Conservation (phyloP, 1,140 invertebrate genomes). For the Drosophila pachea region DNA sequence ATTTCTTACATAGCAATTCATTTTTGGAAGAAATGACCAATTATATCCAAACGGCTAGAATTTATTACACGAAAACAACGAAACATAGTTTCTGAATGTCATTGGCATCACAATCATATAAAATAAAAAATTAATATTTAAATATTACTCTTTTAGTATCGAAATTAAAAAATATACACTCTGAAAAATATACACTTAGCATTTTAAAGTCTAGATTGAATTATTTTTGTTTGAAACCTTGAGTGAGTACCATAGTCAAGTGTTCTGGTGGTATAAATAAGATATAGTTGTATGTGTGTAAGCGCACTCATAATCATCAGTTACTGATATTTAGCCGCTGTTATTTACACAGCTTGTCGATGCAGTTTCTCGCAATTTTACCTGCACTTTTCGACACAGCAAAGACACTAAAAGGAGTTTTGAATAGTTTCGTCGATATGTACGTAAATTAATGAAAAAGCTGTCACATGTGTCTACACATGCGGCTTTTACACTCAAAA, state of each 20-base stretch:
- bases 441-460: conserved; percentile 31
- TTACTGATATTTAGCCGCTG: conserved; percentile 19
- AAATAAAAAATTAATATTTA: background rate
- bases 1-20: conserved; percentile 51
- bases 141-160: too few relatives aligned
- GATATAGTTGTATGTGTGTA: background rate
- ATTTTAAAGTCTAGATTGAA: too few relatives aligned
- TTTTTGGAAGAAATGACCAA: conserved; percentile 49
- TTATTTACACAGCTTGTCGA: conserved; percentile 69
- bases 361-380: conserved; percentile 53
- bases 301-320: background rate
- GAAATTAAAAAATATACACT: too few relatives aligned
- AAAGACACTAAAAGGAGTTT: conserved; percentile 64
- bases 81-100: background rate
- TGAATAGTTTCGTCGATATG: conserved; percentile 71
- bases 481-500: conserved; percentile 27
- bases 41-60: conserved; percentile 37
- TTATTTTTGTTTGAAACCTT: too few relatives aligned
- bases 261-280: conserved; percentile 32
- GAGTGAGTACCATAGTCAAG: conserved; percentile 22
- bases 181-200: too few relatives aligned
- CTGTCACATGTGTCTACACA: conserved; percentile 45
- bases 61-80: conserved; percentile 27
- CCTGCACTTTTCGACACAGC: conserved; percentile 66
- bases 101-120: conserved; percentile 18